Evolutionary conservation across 2,888 invertebrate species (phyloP), one percentile per base, ranked within the genome.

Genomic region (Leptothorax acervorum): DNA sequence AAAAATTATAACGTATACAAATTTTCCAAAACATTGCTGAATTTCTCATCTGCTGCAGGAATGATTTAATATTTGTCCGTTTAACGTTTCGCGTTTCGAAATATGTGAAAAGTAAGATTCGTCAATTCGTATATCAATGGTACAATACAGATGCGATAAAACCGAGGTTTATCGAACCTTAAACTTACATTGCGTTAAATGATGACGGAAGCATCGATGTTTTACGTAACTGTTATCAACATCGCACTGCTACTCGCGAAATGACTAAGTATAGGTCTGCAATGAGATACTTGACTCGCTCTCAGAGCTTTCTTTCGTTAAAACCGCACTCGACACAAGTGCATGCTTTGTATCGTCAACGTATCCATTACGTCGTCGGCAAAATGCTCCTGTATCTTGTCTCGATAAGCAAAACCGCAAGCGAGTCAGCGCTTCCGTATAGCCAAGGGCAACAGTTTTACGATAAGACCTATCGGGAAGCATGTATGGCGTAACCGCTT

Each of bases 391-490:
- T 55, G 12, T 66, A 68, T 68, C 57, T 70, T 68, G 55, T 79
- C 18, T 60, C 23, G 76, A 65, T 65, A 60, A 71, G 6, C 12
- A 28, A 71, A 12, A 45, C 35, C 35, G 57, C 70, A 48, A 23
- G 48, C n/a, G 6, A 70, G 6, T 18, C 23, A 18, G 18, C 35
- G 5, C 35, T 60, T 81, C 79, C 71, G 71, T 5, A 45, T 68
- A 39, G 23, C 18, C 60, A 81, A 71, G 71, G 60, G 11, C 79
- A 35, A 35, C 35, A 55, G n/a, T 35, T 35, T 45, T 23, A 35
- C 12, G 79, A 79, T 79, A 79, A 79, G 35, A 79, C 28, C 18
- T 66, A 66, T 70, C 57, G 35, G 18, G 9, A 62, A 62, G 18
- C 66, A 18, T 18, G 57, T 35, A 23, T 18, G 23, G 11, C 15